phyloP scores from a whole-genome alignment of 2,113 vertebrate genomes.

The Perca fluviatilis region DNA sequence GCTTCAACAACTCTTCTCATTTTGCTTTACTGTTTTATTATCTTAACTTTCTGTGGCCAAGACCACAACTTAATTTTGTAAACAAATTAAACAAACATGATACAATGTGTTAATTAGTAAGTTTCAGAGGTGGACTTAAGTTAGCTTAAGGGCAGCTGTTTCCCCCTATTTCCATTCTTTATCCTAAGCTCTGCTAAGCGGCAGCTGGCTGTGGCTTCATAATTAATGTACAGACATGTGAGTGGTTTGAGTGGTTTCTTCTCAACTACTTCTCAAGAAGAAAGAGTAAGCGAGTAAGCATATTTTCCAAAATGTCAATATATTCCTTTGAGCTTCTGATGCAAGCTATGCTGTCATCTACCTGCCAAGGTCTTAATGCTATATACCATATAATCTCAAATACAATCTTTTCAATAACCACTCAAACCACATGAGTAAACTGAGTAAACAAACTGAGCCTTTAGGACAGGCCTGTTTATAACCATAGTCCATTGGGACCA shows the following conservation, averaged over 20 bases:
- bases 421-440: not conserved
- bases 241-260: not conserved
- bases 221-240: not conserved
- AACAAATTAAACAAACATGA: not conserved
- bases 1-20: not conserved
- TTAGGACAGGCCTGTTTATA: constrained; percentile 32
- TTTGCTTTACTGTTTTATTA: too few species aligned
- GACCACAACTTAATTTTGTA: too few species aligned
- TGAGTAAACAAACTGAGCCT: constrained; percentile 31
- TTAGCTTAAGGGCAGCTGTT: not conserved
- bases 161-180: not conserved
- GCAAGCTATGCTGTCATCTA: not conserved
- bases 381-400: not conserved
- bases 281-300: not conserved
- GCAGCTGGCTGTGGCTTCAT: not conserved
- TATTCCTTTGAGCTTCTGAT: not conserved
- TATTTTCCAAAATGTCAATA: not conserved
- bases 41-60: too few species aligned
- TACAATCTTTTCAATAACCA: not conserved
- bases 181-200: constrained; percentile 5
- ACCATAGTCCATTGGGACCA: constrained; percentile 20
- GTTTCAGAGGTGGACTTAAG: not conserved
- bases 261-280: not conserved
- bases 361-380: not conserved
- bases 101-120: not conserved